A percentile compares a stretch with the other conserved stretches of the same genome.
These are phyloP conservation scores for Thamnophis elegans DNA, from an alignment of 2,797 vertebrate genomes.

Conservation along the genomic window DNA sequence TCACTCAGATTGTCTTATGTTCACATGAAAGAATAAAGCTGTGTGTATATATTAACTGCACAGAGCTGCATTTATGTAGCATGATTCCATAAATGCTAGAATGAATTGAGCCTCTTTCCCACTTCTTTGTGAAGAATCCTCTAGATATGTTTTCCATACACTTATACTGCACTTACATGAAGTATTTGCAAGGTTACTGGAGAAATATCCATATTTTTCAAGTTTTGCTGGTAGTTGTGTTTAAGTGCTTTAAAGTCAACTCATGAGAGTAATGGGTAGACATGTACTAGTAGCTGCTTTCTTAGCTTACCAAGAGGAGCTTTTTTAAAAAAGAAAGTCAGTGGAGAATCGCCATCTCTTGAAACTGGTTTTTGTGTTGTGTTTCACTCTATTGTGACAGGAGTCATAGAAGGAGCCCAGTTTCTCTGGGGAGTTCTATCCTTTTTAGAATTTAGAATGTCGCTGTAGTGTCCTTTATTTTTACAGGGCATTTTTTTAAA, in stretches of 20 bases:
- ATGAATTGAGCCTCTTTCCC: background rate
- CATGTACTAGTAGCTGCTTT: background rate
- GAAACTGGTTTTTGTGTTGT: background rate
- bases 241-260: background rate
- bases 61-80: background rate
- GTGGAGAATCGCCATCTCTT: background rate
- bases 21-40: background rate
- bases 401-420: background rate
- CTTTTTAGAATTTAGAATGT: background rate
- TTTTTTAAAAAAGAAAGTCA: background rate
- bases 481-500: background rate
- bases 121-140: background rate
- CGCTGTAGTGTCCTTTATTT: background rate
- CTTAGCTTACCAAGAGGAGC: background rate
- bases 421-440: background rate
- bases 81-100: background rate
- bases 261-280: background rate
- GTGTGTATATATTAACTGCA: background rate
- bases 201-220: background rate
- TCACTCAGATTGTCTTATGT: background rate
- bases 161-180: background rate
- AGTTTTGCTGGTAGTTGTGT: background rate
- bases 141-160: too few relatives aligned
- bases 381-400: background rate
- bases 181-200: background rate